A percentile compares a stretch with the other conserved stretches of the same genome.
These are phyloP conservation scores for Pristionchus pacificus DNA, from an alignment of 1,140 invertebrate genomes.

Conservation along the genomic window DNA sequence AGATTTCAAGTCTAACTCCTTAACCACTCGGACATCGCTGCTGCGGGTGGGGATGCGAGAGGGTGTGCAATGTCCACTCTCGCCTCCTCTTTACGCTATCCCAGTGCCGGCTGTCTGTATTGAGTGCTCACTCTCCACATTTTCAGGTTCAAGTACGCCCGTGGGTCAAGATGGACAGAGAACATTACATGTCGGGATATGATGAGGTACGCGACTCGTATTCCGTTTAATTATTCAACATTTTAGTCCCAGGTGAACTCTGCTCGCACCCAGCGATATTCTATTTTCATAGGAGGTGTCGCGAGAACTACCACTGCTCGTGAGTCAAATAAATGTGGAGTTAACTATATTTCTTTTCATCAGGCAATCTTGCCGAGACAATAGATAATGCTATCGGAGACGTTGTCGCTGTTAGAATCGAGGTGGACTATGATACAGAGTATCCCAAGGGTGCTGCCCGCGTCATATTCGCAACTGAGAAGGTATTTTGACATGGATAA, in stretches of 20 bases:
- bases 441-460: neutral
- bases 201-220: neutral
- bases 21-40: constrained; percentile 84
- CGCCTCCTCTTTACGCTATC: too few species aligned
- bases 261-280: neutral
- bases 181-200: neutral
- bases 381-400: neutral
- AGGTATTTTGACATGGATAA: too few species aligned
- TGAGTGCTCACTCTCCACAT: neutral
- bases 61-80: too few species aligned
- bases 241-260: neutral
- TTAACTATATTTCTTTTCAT: neutral
- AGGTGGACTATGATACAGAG: neutral
- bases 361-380: neutral
- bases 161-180: neutral
- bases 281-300: neutral
- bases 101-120: too few species aligned
- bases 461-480: neutral
- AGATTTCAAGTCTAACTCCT: constrained; percentile 85
- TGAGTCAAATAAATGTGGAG: neutral
- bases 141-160: neutral
- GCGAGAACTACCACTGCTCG: neutral
- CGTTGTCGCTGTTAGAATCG: neutral
- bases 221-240: neutral
- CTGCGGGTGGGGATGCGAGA: too few species aligned